Evolutionary conservation across 2,113 vertebrate species (phyloP).

Genomic region (Leuciscus idus): DNA sequence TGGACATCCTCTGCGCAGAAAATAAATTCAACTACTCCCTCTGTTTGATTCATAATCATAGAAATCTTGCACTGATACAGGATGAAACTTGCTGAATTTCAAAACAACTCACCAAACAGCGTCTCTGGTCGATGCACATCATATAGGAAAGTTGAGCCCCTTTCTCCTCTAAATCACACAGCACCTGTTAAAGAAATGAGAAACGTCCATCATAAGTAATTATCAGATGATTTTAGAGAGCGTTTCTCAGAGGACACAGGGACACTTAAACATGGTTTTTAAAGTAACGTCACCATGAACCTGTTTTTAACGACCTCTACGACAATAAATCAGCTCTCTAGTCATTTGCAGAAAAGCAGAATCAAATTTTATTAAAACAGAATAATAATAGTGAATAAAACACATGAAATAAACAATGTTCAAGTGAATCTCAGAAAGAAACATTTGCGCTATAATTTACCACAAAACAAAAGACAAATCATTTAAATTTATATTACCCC

Average conservation of each 20-base stretch:
- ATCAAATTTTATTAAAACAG: background rate
- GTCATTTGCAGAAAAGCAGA: background rate
- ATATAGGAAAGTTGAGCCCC: slow-evolving; percentile 1
- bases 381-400: background rate
- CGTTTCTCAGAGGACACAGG: background rate
- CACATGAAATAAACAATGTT: background rate
- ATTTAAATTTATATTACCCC: too few species aligned
- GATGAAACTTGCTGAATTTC: background rate
- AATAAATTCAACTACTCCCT: background rate
- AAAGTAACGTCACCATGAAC: background rate
- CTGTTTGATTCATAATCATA: background rate
- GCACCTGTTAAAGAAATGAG: slow-evolving; percentile 40
- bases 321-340: background rate
- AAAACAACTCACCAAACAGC: slow-evolving; percentile 45
- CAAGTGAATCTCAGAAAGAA: background rate
- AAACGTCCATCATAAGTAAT: background rate
- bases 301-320: background rate
- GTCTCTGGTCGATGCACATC: slow-evolving; percentile 49
- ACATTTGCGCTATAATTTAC: too few species aligned
- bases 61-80: background rate
- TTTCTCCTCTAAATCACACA: slow-evolving; percentile 22
- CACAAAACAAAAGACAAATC: background rate
- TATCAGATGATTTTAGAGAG: background rate
- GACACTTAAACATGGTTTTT: background rate
- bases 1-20: background rate